Conservation (phyloP, 2,113 vertebrate species). For the Bostrychus sinensis region DNA sequence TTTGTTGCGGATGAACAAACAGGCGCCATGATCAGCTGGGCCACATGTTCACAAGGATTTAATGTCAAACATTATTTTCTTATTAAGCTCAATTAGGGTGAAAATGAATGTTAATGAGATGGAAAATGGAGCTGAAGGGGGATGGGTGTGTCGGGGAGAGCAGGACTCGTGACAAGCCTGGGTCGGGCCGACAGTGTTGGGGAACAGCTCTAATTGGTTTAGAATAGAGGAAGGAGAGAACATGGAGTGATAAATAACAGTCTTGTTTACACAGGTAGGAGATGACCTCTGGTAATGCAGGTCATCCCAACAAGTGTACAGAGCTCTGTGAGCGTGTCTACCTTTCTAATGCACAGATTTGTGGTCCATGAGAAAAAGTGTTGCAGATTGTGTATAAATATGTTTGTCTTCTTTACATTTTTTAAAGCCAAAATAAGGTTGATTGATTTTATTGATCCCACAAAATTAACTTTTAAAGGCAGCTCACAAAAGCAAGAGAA, state of each 20-base stretch:
- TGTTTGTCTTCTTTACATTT: background rate
- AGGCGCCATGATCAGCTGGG: slow-evolving; percentile 52
- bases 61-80: slow-evolving; percentile 84
- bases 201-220: slow-evolving; percentile 57
- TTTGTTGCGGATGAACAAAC: slow-evolving; percentile 53
- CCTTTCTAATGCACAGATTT: slow-evolving; percentile 19
- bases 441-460: no score
- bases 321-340: slow-evolving; percentile 26
- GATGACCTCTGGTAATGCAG: slow-evolving; percentile 52
- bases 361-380: background rate
- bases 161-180: slow-evolving; percentile 24
- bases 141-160: slow-evolving; percentile 13
- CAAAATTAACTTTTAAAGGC: no score
- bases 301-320: slow-evolving; percentile 30
- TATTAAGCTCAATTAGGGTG: slow-evolving; percentile 86
- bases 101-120: slow-evolving; percentile 90
- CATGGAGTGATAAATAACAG: slow-evolving; percentile 58
- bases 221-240: slow-evolving; percentile 36
- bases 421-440: no score
- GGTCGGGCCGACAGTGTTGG: slow-evolving; percentile 29
- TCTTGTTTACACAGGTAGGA: slow-evolving; percentile 65
- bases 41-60: slow-evolving; percentile 72
- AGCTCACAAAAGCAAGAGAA: no score
- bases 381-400: background rate
- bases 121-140: slow-evolving; percentile 82